phyloP scores from a whole-genome alignment of 2,888 invertebrate species.

The Lepetodrilus schrolli region DNA sequence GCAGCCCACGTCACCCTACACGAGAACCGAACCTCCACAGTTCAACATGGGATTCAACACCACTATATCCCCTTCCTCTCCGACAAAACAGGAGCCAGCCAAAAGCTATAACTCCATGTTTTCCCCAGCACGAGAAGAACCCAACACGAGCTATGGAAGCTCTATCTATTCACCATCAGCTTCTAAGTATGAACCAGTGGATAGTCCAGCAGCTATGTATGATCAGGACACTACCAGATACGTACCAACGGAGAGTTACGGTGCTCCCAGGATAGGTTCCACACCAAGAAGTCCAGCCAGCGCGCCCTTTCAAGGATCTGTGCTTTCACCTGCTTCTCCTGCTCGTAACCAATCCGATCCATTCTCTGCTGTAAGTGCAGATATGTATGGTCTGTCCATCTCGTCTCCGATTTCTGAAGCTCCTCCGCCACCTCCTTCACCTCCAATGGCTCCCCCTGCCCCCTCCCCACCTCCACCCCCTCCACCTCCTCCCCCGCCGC shows the following conservation, averaged over 20 bases:
- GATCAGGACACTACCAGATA: neutral
- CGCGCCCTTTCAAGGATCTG: neutral
- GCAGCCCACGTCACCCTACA: slow-evolving; percentile 15
- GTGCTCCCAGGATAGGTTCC: neutral
- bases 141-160: neutral
- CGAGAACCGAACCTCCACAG: slow-evolving; percentile 22
- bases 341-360: slow-evolving; percentile 17
- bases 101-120: neutral
- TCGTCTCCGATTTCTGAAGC: slow-evolving; percentile 23
- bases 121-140: neutral
- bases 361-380: slow-evolving; percentile 26
- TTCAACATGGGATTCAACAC: slow-evolving; percentile 2
- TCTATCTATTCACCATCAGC: slow-evolving; percentile 17
- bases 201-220: neutral
- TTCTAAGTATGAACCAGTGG: neutral
- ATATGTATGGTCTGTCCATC: slow-evolving; percentile 21
- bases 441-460: slow-evolving; percentile 44
- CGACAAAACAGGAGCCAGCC: neutral
- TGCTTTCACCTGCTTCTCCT: slow-evolving; percentile 18
- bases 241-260: neutral
- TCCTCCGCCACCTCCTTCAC: slow-evolving; percentile 37
- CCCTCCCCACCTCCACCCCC: slow-evolving; percentile 50
- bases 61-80: neutral
- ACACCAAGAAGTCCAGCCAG: slow-evolving; percentile 2
- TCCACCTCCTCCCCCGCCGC: slow-evolving; percentile 44